These are phyloP conservation scores for Strigamia maritima DNA, from an alignment of 2,888 invertebrate genomes.

Conservation along the genomic window DNA sequence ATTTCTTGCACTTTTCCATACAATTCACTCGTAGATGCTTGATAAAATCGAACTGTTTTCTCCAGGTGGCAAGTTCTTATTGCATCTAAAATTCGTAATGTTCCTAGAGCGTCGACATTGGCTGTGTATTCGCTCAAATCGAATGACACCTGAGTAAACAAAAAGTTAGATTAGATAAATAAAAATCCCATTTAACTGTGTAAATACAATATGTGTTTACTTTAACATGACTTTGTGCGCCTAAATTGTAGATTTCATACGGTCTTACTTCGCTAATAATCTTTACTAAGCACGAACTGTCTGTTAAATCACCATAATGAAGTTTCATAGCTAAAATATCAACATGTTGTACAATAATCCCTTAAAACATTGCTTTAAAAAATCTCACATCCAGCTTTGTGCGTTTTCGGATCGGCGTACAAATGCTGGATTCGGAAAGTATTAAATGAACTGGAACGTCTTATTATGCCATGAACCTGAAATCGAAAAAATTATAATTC, in stretches of 20 bases:
- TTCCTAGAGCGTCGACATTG: slow-evolving; percentile 95
- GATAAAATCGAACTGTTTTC: slow-evolving; percentile 79
- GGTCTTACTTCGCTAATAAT: slow-evolving; percentile 76
- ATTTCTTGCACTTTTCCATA: slow-evolving; percentile 90
- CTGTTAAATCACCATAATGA: slow-evolving; percentile 98
- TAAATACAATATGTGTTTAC: slow-evolving; percentile 56
- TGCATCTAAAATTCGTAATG: slow-evolving; percentile 83
- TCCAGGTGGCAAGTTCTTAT: slow-evolving; percentile 83
- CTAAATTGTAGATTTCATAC: slow-evolving; percentile 94
- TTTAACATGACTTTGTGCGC: slow-evolving; percentile 98
- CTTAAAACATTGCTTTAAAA: neutral
- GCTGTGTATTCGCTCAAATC: slow-evolving; percentile 98
- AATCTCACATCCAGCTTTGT: slow-evolving; percentile 57
- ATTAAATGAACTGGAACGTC: slow-evolving; percentile 93
- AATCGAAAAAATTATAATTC: slow-evolving; percentile 38
- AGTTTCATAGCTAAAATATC: slow-evolving; percentile 68
- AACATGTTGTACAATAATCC: neutral
- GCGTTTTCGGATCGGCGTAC: slow-evolving; percentile 83
- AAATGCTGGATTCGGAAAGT: slow-evolving; percentile 94
- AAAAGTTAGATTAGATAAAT: neutral
- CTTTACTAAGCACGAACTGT: slow-evolving; percentile 89
- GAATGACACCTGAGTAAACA: slow-evolving; percentile 71
- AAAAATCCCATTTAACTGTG: neutral
- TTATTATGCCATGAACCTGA: slow-evolving; percentile 85
- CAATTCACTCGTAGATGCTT: slow-evolving; percentile 92